Conservation (phyloP, 1,140 invertebrate species). For the Ostrea denselamellosa region DNA sequence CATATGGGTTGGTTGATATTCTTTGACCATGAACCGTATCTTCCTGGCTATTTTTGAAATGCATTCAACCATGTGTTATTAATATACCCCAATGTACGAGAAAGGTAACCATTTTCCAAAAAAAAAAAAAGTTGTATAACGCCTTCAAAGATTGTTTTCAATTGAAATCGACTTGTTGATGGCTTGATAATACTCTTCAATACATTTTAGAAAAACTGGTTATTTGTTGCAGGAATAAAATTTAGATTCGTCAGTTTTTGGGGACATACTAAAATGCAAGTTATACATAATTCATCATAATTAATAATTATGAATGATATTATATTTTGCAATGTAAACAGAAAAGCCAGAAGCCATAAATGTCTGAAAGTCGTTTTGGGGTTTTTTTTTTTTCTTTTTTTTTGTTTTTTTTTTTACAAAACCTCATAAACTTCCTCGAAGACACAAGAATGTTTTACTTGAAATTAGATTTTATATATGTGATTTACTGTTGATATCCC, state of each 20-base stretch:
- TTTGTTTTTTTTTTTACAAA: too few species aligned
- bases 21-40: constrained; percentile 17
- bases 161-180: constrained; percentile 7
- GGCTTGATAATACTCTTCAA: neutral
- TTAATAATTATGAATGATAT: too few species aligned
- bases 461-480: too few species aligned
- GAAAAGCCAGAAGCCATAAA: too few species aligned
- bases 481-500: too few species aligned
- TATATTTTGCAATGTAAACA: too few species aligned
- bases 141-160: constrained; percentile 18
- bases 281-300: neutral
- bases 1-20: neutral
- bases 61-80: constrained; percentile 3
- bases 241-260: neutral
- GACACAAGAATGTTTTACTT: too few species aligned
- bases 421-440: too few species aligned
- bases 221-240: neutral
- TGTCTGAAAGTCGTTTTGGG: too few species aligned
- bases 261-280: neutral
- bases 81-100: constrained; percentile 11
- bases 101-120: neutral
- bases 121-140: constrained; percentile 1
- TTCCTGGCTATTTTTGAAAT: constrained; percentile 2
- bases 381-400: too few species aligned
- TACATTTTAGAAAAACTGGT: neutral